A percentile compares a stretch with the other conserved stretches of the same genome.
Conservation (phyloP, 2,888 invertebrate genomes). For the Torymus aiolomorphi region DNA sequence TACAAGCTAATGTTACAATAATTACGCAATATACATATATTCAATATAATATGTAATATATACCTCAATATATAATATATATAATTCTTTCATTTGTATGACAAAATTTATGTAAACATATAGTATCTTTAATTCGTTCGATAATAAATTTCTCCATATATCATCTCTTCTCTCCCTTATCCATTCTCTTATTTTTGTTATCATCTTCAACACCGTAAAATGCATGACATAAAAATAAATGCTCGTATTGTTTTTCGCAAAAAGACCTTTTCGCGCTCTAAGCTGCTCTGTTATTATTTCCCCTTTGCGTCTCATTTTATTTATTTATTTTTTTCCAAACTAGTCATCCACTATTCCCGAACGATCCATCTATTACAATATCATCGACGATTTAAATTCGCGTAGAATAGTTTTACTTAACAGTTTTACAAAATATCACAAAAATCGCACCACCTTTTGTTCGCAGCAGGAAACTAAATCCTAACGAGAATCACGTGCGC, state of each 20-base stretch:
- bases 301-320: not conserved
- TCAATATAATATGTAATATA: conserved; percentile 62
- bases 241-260: conserved; percentile 68
- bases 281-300: conserved; percentile 13
- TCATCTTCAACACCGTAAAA: conserved; percentile 68
- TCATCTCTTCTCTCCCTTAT: conserved; percentile 36
- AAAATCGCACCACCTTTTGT: conserved; percentile 74
- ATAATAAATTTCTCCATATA: conserved; percentile 63
- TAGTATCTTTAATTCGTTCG: conserved; percentile 63
- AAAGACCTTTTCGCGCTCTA: conserved; percentile 27
- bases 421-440: conserved; percentile 75
- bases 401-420: conserved; percentile 55
- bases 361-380: conserved; percentile 55
- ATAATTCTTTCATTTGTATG: conserved; percentile 59
- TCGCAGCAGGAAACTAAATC: conserved; percentile 69
- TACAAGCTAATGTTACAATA: conserved; percentile 53
- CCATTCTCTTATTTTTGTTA: conserved; percentile 36
- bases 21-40: conserved; percentile 62
- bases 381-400: conserved; percentile 56
- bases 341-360: conserved; percentile 29
- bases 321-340: conserved; percentile 38
- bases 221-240: conserved; percentile 76
- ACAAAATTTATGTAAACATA: conserved; percentile 64
- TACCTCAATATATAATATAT: conserved; percentile 58
- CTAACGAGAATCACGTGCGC: conserved; percentile 57